Percentiles rank a stretch among this genome's conserved stretches.
phyloP scores from a whole-genome alignment of 2,888 invertebrate genomes.

The Drosophila austrosaltans region DNA sequence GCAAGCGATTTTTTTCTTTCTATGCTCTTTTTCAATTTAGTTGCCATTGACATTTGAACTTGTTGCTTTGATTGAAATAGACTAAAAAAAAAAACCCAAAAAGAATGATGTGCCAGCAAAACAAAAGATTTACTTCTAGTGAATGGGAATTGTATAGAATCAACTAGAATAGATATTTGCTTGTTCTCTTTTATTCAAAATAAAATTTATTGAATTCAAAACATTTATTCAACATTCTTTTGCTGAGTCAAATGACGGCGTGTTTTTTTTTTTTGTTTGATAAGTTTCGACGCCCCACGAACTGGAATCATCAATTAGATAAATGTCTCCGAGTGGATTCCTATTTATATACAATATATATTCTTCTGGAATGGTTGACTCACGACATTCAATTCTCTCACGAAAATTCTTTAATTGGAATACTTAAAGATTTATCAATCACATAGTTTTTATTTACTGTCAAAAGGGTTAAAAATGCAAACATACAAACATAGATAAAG shows the following conservation, averaged over 20 bases:
- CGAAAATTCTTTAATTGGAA: conserved; percentile 5
- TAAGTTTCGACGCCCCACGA: background rate
- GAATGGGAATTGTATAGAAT: conserved; percentile 8
- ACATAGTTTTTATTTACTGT: background rate
- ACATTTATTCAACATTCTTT: conserved; percentile 5
- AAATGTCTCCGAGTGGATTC: conserved; percentile 1
- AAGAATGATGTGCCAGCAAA: conserved; percentile 11
- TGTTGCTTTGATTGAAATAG: conserved; percentile 52
- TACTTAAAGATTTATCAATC: background rate
- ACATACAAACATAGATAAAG: no score
- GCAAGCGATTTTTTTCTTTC: conserved; percentile 52
- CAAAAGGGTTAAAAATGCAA: background rate
- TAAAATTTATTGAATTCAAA: conserved; percentile 4
- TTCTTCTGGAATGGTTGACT: conserved; percentile 1
- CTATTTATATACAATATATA: background rate
- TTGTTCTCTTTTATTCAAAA: background rate
- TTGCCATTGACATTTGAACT: conserved; percentile 78
- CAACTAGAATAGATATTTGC: background rate
- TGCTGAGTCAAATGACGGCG: conserved; percentile 31
- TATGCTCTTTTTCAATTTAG: conserved; percentile 55
- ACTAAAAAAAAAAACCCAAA: conserved; percentile 20
- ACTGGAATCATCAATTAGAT: conserved; percentile 1
- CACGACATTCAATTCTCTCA: background rate
- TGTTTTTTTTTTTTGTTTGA: conserved; percentile 20
- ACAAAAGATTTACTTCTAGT: conserved; percentile 4